Evolutionary conservation across 2,888 invertebrate species (phyloP).

Genomic region (Ecliptopera silaceata): DNA sequence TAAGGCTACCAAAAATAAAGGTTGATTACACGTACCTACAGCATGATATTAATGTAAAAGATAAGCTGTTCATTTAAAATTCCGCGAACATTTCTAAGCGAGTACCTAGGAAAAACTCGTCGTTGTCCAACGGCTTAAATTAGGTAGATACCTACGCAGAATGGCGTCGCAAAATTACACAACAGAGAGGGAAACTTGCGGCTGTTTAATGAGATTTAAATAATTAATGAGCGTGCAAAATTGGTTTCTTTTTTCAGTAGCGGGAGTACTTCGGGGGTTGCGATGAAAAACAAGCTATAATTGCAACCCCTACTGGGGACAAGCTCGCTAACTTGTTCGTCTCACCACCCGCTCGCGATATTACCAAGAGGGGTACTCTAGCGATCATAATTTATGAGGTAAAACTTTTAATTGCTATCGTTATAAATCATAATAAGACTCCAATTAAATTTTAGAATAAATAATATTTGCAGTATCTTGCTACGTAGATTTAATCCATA

Average conservation of each 20-base stretch:
- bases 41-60: constrained; percentile 2
- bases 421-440: constrained; percentile 57
- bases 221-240: constrained; percentile 83
- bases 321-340: constrained; percentile 46
- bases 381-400: constrained; percentile 60
- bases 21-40: no score
- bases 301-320: constrained; percentile 68
- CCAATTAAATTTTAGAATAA: constrained; percentile 52
- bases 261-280: constrained; percentile 62
- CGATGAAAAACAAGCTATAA: constrained; percentile 74
- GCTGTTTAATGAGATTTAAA: constrained; percentile 83
- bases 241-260: constrained; percentile 78
- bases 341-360: constrained; percentile 39
- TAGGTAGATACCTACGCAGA: constrained; percentile 50
- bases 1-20: no score
- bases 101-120: constrained; percentile 33
- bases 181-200: constrained; percentile 72
- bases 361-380: constrained; percentile 48
- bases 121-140: constrained; percentile 62
- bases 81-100: constrained; percentile 19
- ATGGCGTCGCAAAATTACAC: constrained; percentile 67
- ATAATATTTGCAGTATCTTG: constrained; percentile 6
- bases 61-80: constrained; percentile 22
- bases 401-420: constrained; percentile 63
- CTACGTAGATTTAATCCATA: background rate